phyloP scores from a whole-genome alignment of 2,888 invertebrate genomes.

The Aphidius colemani region DNA sequence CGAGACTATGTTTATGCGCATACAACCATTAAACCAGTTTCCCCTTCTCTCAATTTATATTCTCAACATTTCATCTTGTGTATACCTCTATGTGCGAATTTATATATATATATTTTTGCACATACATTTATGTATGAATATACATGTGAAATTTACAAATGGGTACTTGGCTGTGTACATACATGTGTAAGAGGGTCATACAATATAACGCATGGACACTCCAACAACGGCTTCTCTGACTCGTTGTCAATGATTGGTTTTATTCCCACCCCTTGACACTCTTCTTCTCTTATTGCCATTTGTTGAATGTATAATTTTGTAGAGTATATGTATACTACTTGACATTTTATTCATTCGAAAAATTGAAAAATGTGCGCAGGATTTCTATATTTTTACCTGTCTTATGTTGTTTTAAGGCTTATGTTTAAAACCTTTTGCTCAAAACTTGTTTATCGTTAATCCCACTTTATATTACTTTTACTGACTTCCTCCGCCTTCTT shows the following conservation, averaged over 20 bases:
- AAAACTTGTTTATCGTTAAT: neutral
- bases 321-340: neutral
- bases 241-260: constrained; percentile 56
- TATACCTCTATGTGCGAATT: too few relatives aligned
- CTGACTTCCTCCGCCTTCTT: constrained; percentile 16
- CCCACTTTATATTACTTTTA: too few relatives aligned
- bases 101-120: too few relatives aligned
- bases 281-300: constrained; percentile 25
- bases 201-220: constrained; percentile 23
- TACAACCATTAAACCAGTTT: neutral
- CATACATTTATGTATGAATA: too few relatives aligned
- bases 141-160: too few relatives aligned
- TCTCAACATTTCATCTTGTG: too few relatives aligned
- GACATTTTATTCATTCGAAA: neutral
- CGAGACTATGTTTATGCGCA: neutral
- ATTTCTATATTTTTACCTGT: neutral
- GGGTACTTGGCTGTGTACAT: too few relatives aligned
- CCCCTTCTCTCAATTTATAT: neutral
- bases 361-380: too few relatives aligned
- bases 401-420: constrained; percentile 1
- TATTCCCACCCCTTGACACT: constrained; percentile 41
- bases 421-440: constrained; percentile 2
- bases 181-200: constrained; percentile 12
- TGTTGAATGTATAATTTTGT: constrained; percentile 14
- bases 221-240: constrained; percentile 17